Base-by-base conservation (phyloP, 2,113 vertebrate species). In the Macrotus californicus region DNA sequence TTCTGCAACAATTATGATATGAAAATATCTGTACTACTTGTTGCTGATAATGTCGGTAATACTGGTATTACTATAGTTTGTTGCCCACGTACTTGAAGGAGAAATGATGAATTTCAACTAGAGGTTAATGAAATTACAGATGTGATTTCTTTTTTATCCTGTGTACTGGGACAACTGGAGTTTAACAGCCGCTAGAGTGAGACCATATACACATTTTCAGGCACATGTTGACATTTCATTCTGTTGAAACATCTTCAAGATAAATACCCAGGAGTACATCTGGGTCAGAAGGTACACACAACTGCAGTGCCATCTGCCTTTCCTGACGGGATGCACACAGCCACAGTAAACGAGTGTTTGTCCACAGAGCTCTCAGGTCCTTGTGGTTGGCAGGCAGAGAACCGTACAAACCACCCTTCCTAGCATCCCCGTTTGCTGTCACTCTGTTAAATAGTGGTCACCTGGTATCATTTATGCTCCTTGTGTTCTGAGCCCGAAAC, bases 91-190 rank as follows among this genome's bases (percentile, higher is more conserved):
- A 94, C 91, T 34, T 72, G 52, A 91, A 82, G n/a, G 96, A 81
- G 29, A 91, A 94, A 86, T 96, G 73, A 18, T 91, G 48, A 82
- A 24, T 94, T 93, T 91, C 56, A 91, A 5, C 29, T 84, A 94
- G 48, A 93, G 24, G 50, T 81, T 88, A 39, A 34, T 39, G 36
- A 93, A 93, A 91, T 66, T 69, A 89, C 21, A 93, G 41, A 52
- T 77, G 16, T 75, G 4, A 59, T 67, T 73, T 29, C 77, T 94
- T 93, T 83, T 41, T 22, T 2, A 34, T 52, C 15, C 34, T 89
- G 64, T 89, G 0, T 87, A 67, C 36, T 83, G 66, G 24, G 14
- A 52, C 34, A 92, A 15, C 41, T 95, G 36, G 66, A 73, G 54
- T 96, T 93, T 72, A 52, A 81, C 89, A 96, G 87, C 41, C 66